These are phyloP conservation scores for Argentina silus DNA, from an alignment of 2,797 vertebrate genomes.

Conservation along the genomic window DNA sequence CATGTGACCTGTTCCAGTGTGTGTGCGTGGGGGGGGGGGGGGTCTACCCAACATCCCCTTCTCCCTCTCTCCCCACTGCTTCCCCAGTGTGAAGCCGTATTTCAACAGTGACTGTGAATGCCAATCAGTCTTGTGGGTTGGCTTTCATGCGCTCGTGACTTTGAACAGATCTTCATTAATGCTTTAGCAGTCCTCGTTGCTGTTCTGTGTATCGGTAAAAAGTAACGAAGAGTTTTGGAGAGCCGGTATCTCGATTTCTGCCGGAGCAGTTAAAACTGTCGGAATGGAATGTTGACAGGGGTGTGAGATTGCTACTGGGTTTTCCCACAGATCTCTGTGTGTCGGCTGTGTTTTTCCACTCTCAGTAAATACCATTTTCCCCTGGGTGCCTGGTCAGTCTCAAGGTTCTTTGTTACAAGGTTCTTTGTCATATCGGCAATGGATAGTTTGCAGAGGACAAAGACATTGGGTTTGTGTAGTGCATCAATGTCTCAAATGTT, in stretches of 20 bases:
- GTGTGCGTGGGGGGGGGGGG: background rate
- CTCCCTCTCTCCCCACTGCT: background rate
- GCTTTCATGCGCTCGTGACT: constrained; percentile 3
- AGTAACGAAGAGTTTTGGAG: constrained; percentile 11
- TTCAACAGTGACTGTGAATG: background rate
- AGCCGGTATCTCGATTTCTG: constrained; percentile 21
- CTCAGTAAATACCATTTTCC: constrained; percentile 15
- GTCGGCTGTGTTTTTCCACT: constrained; percentile 30
- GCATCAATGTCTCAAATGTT: background rate
- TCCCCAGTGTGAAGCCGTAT: background rate
- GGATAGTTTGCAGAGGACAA: background rate
- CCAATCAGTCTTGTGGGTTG: background rate
- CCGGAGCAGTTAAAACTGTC: constrained; percentile 40
- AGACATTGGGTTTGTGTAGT: background rate
- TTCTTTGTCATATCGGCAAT: background rate
- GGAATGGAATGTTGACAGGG: constrained; percentile 59
- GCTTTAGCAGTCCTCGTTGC: constrained; percentile 15
- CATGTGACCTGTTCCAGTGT: background rate
- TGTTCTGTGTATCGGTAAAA: constrained; percentile 14
- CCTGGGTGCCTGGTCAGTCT: constrained; percentile 22
- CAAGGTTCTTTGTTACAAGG: constrained; percentile 18
- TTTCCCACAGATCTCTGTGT: constrained; percentile 56
- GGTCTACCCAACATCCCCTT: background rate
- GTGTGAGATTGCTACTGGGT: constrained; percentile 40
- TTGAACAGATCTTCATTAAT: background rate